Evolutionary conservation across 2,113 vertebrate species (phyloP).

Genomic region (Nothoprocta perdicaria): DNA sequence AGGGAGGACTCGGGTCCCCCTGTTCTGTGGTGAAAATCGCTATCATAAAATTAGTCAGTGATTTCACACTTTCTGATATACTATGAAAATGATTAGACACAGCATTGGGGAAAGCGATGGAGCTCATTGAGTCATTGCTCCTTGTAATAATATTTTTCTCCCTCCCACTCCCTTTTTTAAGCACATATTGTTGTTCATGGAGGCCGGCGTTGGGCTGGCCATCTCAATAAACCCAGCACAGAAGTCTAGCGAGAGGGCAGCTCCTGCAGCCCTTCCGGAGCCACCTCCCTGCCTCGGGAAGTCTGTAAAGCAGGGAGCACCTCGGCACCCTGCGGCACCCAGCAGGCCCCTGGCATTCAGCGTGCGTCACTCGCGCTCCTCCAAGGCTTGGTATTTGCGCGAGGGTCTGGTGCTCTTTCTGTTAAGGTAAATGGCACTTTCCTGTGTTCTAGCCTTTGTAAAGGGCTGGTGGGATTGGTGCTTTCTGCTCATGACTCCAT

Average conservation of each 20-base stretch:
- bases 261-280: background rate
- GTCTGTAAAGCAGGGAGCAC: background rate
- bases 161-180: background rate
- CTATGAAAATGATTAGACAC: constrained; percentile 57
- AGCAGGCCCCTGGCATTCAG: background rate
- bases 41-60: constrained; percentile 42
- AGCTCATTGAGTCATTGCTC: constrained; percentile 1
- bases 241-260: background rate
- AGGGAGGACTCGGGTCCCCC: background rate
- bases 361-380: background rate
- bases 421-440: background rate
- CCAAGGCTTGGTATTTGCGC: background rate
- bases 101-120: constrained; percentile 28
- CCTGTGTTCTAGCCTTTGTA: background rate
- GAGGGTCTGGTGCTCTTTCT: background rate
- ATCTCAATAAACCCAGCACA: background rate
- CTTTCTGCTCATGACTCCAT: background rate
- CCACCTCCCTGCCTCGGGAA: background rate
- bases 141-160: background rate
- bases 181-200: background rate
- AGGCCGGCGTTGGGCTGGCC: background rate
- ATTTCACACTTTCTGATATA: constrained; percentile 63
- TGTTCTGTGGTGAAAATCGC: constrained; percentile 51
- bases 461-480: background rate
- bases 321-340: background rate